Base-by-base conservation (phyloP, 1,140 invertebrate species). In the Coelopa frigida region DNA sequence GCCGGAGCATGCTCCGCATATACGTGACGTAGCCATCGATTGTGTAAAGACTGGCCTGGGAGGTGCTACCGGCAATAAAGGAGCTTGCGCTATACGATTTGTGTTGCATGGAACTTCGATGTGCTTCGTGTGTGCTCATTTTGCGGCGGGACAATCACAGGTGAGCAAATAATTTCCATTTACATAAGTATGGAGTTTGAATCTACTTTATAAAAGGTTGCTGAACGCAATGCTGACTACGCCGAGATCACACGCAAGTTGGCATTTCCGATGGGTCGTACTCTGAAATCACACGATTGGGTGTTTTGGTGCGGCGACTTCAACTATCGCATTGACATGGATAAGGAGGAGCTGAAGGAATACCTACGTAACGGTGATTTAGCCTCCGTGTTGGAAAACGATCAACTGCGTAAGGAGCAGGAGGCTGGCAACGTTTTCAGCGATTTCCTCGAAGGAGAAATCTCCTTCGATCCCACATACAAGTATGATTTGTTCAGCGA, bases 261-360 rank as follows among this genome's bases (percentile, higher is more conserved):
- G 52, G 78, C 82, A 8, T 98, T 98, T 70, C 91, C 93, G 8
- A 91, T 94, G 88, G 90, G 89, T 20, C 76, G 91, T 48, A 89
- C 86, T 0, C 70, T 99, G 1, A 87, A 90, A 70, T 88, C 89
- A 11, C 96, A 99, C 68, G 96, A 99, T 74, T 97, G 95, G 71
- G 83, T 99, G 0, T 98, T 99, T 70, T 99, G 96, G 95, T 95
- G 94, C 71, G 97, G 97, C 1, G 97, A 99, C 75, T 99, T 99
- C 71, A 99, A 99, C 70, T 99, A 99, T 66, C 78, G 97, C 45
- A 86, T 99, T 49, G 94, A 98, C 68, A 82, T 98, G 78, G 83
- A 89, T 43, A 94, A 93, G 64, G 94, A 98, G 11, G 89, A 97
- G 64, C 85, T 98, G 48, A 91, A 94, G 66, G 82, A 89, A 45